Base-by-base conservation (phyloP, 2,888 invertebrate genomes). In the Gisinianus flammeolus region DNA sequence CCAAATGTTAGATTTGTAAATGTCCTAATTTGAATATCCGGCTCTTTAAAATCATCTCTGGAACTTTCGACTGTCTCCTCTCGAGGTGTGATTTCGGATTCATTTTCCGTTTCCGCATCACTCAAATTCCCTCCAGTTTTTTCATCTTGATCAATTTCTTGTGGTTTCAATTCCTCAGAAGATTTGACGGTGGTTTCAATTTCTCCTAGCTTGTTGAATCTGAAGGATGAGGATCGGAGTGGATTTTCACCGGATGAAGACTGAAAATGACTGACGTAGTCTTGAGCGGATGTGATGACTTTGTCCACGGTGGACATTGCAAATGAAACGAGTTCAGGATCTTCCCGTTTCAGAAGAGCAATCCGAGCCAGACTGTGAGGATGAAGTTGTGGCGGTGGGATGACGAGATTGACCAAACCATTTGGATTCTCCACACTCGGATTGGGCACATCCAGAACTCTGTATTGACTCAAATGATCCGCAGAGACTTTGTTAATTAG, bases 321-420 rank as follows among this genome's bases (percentile, higher is more conserved):
- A 33, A 64, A 62, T 33, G 44, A 4, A 0, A 70, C 77, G 24
- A 70, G 24, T 52, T 70, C 71, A 5, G 77, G 77, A 69, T 77
- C 26, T 44, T 70, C 62, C 24, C 77, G n/a, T 35, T 77, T 77
- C 10, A 77, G 19, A 10, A 77, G 62, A 22, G 77, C 77, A n/a
- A 77, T 44, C 4, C 77, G 56, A 24, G 77, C 64, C 0, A 77
- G 28, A 35, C 64, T 26, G 16, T 64, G 31, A 30, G 66, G 66
- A 52, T 74, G 26, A 12, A 74, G 35, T 2, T n/a, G 66, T 4
- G 44, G 71, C 0, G 54, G 28, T 8, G 54, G 71, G 3, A 68
- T 24, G 10, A 54, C 19, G 2, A 56, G 28, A 28, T 44, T 54
- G 5, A 26, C 26, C 5, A 70, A 2, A 4, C 64, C 77, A 26